Base-by-base conservation (phyloP, 2,888 invertebrate species). In the Cremastobaeus sp. region DNA sequence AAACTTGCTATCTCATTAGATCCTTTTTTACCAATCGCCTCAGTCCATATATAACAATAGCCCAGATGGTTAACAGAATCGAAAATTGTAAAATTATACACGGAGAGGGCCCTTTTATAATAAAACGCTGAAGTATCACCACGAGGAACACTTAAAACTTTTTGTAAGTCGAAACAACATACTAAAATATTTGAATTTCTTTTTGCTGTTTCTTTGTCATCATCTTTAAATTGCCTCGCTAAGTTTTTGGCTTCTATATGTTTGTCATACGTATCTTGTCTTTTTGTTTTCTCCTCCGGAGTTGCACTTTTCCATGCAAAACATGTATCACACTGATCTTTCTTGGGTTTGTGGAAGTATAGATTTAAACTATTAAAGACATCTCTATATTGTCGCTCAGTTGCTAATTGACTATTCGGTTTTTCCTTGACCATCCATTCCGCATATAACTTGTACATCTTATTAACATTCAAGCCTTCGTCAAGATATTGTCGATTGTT, bases 311-410 rank as follows among this genome's bases (percentile, higher is more conserved):
- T 68, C 57, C 77, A 81, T 4, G 76, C 47, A 25, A 73, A 77
- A 73, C 82, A 83, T n/a, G 69, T 57, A 64, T 83, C 82, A 48
- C 83, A 85, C 21, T 76, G 80, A 69, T 84, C 82, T 69, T 83
- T 83, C 28, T 76, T 76, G 0, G 74, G 59, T 18, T 71, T 59
- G 11, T 45, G 52, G 15, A 59, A 59, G 34, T 28, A 34, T 2
- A 59, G 6, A 59, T 59, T 59, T 8, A 34, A 45, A 12, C 5
- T n/a, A 6, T 45, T 35, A 25, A 57, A 57, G 4, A 59, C n/a
- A 17, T 59, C 52, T 11, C 45, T 34, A 12, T 68, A 68, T 37
- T 59, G 59, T 3, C 59, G 59, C 11, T 43, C 21, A 9, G 66
- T 59, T 1, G 57, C 57, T 11, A 35, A 1, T 32, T 28, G 25